These are phyloP conservation scores for Bombus cullumanus DNA, from an alignment of 1,140 invertebrate species.

Conservation along the genomic window DNA sequence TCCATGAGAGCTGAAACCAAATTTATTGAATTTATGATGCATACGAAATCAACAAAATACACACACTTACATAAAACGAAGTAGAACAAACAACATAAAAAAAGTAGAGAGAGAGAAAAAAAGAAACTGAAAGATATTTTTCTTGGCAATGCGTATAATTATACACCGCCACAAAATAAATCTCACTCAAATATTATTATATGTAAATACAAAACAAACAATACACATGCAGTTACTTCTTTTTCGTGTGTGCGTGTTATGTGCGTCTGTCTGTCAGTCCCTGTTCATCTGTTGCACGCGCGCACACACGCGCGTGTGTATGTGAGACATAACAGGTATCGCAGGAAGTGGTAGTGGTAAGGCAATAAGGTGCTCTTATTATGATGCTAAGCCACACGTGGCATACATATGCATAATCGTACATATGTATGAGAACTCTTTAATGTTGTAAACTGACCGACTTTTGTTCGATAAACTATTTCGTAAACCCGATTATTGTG, in stretches of 20 bases:
- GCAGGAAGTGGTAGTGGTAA: slow-evolving; percentile 75
- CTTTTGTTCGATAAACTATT: neutral
- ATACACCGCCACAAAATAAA: slow-evolving; percentile 65
- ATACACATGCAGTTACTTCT: slow-evolving; percentile 75
- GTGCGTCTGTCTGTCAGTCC: neutral
- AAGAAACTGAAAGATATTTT: neutral
- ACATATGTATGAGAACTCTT: slow-evolving; percentile 32
- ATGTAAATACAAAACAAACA: slow-evolving; percentile 75
- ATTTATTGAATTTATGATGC: slow-evolving; percentile 75
- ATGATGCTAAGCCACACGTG: slow-evolving; percentile 51
- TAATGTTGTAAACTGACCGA: neutral
- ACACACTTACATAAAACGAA: slow-evolving; percentile 68
- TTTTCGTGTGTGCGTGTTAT: neutral
- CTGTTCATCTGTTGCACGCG: neutral
- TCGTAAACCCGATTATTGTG: neutral
- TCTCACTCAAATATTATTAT: slow-evolving; percentile 64
- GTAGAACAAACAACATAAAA: slow-evolving; percentile 59
- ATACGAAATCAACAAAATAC: slow-evolving; percentile 64
- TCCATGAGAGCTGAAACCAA: slow-evolving; percentile 82
- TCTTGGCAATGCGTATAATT: slow-evolving; percentile 52
- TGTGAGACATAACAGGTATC: slow-evolving; percentile 59
- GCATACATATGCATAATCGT: slow-evolving; percentile 43
- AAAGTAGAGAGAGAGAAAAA: slow-evolving; percentile 36
- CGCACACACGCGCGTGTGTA: neutral
- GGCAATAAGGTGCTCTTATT: slow-evolving; percentile 71